These are phyloP conservation scores for Drosophila subsilvestris DNA, from an alignment of 2,888 invertebrate species.

Conservation along the genomic window DNA sequence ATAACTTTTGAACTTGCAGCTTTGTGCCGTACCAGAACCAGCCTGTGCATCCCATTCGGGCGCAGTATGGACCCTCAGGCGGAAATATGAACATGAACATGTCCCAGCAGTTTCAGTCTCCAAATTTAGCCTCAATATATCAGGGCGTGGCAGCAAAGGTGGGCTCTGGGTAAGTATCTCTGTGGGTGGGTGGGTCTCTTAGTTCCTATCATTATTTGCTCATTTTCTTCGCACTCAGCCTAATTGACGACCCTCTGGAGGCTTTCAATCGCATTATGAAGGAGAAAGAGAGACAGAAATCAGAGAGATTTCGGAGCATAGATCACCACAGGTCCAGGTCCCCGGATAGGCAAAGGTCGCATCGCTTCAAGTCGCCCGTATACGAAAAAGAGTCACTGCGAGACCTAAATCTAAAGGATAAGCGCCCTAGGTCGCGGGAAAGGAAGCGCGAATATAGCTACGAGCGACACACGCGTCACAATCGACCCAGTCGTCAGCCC, in stretches of 20 bases:
- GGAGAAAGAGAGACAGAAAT: conserved; percentile 89
- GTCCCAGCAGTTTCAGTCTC: conserved; percentile 66
- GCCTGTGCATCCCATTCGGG: conserved; percentile 61
- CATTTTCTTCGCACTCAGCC: conserved; percentile 81
- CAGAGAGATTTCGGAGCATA: conserved; percentile 85
- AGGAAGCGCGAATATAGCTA: conserved; percentile 65
- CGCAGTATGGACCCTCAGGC: conserved; percentile 58
- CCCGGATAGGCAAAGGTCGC: conserved; percentile 70
- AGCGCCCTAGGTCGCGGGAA: conserved; percentile 66
- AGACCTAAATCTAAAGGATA: conserved; percentile 56
- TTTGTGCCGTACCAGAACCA: conserved; percentile 65
- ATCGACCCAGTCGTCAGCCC: conserved; percentile 49
- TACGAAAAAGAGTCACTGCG: conserved; percentile 77
- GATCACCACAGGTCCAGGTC: conserved; percentile 84
- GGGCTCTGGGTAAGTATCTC: conserved; percentile 79
- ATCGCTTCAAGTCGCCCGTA: conserved; percentile 77
- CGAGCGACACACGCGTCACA: conserved; percentile 61
- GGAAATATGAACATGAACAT: conserved; percentile 62
- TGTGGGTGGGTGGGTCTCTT: not conserved
- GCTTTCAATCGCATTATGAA: conserved; percentile 94
- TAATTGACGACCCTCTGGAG: conserved; percentile 93
- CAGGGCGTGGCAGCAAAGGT: conserved; percentile 83
- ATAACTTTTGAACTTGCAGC: conserved; percentile 40
- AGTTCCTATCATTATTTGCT: not conserved
- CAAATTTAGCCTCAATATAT: conserved; percentile 81